Percentiles rank a stretch among this genome's conserved stretches.
Evolutionary conservation across 2,113 vertebrate species (phyloP).

Genomic region (Azemiops feae): DNA sequence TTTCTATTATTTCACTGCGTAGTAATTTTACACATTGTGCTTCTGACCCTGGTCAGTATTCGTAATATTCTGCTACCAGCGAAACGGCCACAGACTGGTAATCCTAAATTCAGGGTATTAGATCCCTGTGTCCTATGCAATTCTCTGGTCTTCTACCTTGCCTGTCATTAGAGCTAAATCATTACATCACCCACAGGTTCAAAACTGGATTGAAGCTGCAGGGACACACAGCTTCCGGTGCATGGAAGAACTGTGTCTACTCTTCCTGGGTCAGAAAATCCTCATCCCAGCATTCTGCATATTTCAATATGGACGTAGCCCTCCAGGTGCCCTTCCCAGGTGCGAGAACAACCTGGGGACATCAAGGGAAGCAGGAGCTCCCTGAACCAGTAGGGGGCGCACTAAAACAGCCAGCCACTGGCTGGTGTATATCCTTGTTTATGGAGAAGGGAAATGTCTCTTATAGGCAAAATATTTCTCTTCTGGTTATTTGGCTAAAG

Average conservation of each 20-base stretch:
- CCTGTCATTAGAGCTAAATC: neutral
- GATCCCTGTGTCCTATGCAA: neutral
- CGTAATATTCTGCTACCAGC: neutral
- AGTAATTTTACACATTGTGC: neutral
- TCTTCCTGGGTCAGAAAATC: neutral
- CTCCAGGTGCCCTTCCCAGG: neutral
- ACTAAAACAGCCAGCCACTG: neutral
- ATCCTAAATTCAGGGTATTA: neutral
- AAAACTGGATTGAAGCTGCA: neutral
- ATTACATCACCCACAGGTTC: neutral
- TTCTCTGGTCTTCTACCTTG: neutral
- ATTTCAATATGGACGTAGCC: neutral
- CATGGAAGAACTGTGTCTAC: neutral
- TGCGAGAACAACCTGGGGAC: no score
- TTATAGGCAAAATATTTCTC: neutral
- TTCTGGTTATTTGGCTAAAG: neutral
- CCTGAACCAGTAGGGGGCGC: conserved; percentile 46
- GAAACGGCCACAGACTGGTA: neutral
- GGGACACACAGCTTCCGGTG: neutral
- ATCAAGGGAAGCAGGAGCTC: rapidly evolving
- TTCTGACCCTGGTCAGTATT: neutral
- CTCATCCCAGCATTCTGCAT: neutral
- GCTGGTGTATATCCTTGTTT: neutral
- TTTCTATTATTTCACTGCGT: neutral
- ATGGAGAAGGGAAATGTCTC: rapidly evolving